Evolutionary conservation across 2,797 vertebrate genomes (phyloP), one percentile per base, ranked within the genome.

Genomic region (Balearica regulorum): DNA sequence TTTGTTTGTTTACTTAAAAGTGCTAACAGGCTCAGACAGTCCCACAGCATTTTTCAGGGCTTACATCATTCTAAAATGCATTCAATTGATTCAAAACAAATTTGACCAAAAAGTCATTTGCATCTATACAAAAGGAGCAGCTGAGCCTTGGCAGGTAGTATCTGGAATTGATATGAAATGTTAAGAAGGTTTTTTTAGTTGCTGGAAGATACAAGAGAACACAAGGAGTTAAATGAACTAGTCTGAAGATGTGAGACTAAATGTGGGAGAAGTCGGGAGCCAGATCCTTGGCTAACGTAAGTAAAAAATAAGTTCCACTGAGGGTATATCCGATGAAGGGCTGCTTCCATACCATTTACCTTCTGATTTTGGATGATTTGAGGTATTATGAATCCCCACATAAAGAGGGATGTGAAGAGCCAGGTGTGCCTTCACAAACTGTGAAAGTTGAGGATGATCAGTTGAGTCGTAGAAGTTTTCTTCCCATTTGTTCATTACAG

Each of bases 1-100:
- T 93, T 90, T 90, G 37, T 77, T 96, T 95, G 83, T 95, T 96
- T 92, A 58, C 46, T 81, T 87, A 44, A 10, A 88, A 86, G 69
- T 76, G 73, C 65, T 65, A 90, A 87, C 48, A 62, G 91, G 19
- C 75, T 85, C 48, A 12, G 58, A 28, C n/a, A 51, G 87, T 26
- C 41, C 86, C 81, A 86, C 79, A 54, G 81, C 29, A 7, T 91
- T 89, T 87, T 79, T 92, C 31, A 46, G 87, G 41, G 48, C 25
- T 94, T 72, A 51, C 25, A 37, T 93, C 44, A 88, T 65, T 58
- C 54, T 72, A 21, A 77, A 58, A 61, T 33, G 77, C 62, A 48
- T 66, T 46, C 8, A 33, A 70, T 44, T 46, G 75, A 87, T 83
- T 79, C 53, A 39, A 88, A 87, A 43, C 33, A 39, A 60, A 84